A percentile compares a stretch with the other conserved stretches of the same genome.
Evolutionary conservation across 2,113 vertebrate species (phyloP).

Genomic region (Chionomys nivalis): DNA sequence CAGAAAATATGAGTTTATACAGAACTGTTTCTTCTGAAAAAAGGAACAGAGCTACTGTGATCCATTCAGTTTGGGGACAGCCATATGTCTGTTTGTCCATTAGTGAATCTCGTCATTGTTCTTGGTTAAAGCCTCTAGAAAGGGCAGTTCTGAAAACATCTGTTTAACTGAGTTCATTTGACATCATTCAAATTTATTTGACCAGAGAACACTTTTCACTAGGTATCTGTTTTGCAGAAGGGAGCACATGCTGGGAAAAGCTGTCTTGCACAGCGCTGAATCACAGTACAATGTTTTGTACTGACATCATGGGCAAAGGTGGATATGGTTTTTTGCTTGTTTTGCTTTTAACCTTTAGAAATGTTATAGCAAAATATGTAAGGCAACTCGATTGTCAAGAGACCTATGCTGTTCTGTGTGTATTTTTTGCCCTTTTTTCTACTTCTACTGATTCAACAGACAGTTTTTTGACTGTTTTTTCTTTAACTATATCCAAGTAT

Average conservation of each 20-base stretch:
- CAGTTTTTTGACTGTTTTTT: constrained; percentile 1
- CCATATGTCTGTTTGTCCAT: background rate
- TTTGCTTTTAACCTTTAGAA: constrained; percentile 29
- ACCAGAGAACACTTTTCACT: constrained; percentile 28
- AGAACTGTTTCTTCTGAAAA: background rate
- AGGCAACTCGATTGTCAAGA: background rate
- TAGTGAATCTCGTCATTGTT: constrained; percentile 11
- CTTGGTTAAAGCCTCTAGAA: constrained; percentile 30
- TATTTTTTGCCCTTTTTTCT: background rate
- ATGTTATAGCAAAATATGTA: background rate
- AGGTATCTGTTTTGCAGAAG: constrained; percentile 34
- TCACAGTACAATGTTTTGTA: background rate
- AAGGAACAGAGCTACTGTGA: background rate
- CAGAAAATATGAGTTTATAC: background rate
- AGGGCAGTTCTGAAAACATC: constrained; percentile 26
- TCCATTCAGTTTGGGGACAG: background rate
- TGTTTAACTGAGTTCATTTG: constrained; percentile 37
- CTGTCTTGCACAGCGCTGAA: background rate
- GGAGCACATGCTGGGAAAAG: background rate
- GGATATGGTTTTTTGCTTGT: background rate
- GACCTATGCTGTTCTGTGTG: background rate
- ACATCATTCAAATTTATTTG: constrained; percentile 54
- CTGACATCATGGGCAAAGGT: background rate
- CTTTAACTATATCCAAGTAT: background rate
- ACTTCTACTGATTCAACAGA: background rate